These are phyloP conservation scores for Coptodon rendalli DNA, from an alignment of 2,113 vertebrate genomes.

Conservation along the genomic window DNA sequence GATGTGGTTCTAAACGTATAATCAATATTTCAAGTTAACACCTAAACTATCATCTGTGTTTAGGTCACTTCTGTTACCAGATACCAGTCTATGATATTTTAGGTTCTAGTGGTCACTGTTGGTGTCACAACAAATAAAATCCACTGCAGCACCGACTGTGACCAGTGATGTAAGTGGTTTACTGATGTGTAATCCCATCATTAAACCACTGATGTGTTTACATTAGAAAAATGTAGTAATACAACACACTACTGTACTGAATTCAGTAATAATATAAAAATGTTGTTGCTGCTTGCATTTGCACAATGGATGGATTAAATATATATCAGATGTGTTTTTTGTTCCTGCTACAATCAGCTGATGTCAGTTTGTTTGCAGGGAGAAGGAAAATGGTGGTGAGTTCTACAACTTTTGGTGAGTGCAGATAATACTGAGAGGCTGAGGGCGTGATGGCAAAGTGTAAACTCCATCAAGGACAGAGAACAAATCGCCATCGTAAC, in stretches of 20 bases:
- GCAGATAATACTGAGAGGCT: not conserved
- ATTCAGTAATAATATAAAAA: not conserved
- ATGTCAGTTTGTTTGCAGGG: fast-evolving
- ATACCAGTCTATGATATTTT: fast-evolving
- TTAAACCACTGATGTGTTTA: fast-evolving
- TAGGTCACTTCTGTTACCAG: not conserved
- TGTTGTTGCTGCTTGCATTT: not conserved
- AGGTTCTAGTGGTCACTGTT: fast-evolving
- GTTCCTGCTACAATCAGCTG: not conserved
- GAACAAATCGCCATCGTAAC: fast-evolving
- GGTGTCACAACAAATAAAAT: not conserved
- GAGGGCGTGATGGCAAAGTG: not conserved
- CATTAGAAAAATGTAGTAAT: not conserved
- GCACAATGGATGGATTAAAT: not conserved
- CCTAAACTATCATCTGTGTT: not conserved
- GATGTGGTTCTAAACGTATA: not conserved
- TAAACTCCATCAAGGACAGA: not conserved
- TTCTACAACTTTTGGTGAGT: not conserved
- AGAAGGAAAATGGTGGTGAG: not conserved
- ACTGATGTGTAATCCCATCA: too few relatives aligned
- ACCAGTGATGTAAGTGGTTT: not conserved
- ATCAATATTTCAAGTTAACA: fast-evolving
- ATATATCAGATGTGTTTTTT: not conserved
- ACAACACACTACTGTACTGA: fast-evolving
- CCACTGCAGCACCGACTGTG: fast-evolving